Base-by-base conservation (phyloP, 1,140 invertebrate genomes). In the Acromyrmex echinatior region DNA sequence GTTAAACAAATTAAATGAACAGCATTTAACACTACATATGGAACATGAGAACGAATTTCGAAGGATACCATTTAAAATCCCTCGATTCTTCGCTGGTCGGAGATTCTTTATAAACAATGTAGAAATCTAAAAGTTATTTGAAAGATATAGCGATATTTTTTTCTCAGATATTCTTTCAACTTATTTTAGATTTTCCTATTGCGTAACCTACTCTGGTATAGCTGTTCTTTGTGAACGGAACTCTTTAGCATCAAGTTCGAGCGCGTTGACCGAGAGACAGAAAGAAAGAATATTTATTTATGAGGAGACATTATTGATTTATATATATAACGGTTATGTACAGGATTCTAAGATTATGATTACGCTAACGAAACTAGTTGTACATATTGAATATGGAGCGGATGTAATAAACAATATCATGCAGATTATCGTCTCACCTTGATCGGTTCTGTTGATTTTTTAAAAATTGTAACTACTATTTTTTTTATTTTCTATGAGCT, bases 221-320 rank as follows among this genome's bases (percentile, higher is more conserved):
- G 12, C 18, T 35, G n/a, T 16, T 79, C 12, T 53, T 31, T n/a
- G 4, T 80, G 49, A 70, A 70, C 6, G 49, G n/a, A 14, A 10
- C 14, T 81, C 16, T 58, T 12, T 21, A 80, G 49, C 28, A 25
- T 51, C n/a, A 39, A 80, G 35, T 25, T 62, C 28, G 79, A 79
- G 87, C 87, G 58, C 66, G 63, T 90, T 86, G 78, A 90, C 66
- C 63, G 78, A 89, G 63, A 78, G 12, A 35, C n/a, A 39, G 73
- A 86, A 60, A 65, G 76, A 88, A 87, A 87, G 28, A 58, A 62
- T 91, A 91, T 91, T 91, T 91, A 91, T 91, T 90, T 88, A 90
- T 82, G 62, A 63, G 60, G 70, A 82, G 63, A 18, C 35, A 45
- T 89, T 90, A 84, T 73, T n/a, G n/a, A 63, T 66, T 74, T 78